Evolutionary conservation across 2,888 invertebrate species (phyloP).

Genomic region (Cryptocephalus primarius): DNA sequence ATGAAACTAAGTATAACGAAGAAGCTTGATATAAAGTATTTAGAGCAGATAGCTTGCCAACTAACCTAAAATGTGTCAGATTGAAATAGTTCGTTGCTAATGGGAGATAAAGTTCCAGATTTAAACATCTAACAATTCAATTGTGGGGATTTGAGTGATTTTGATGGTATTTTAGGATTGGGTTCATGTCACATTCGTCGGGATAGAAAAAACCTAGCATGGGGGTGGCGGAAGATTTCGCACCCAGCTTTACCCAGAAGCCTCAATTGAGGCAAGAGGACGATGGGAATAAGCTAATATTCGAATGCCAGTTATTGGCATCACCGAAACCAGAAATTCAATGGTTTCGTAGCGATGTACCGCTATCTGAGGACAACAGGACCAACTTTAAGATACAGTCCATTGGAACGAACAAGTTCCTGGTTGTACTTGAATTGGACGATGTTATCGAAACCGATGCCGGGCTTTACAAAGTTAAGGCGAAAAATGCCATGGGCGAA

Average conservation of each 20-base stretch:
- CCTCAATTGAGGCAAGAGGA: slow-evolving; percentile 94
- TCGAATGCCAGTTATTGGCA: slow-evolving; percentile 84
- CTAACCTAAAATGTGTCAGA: too few relatives aligned
- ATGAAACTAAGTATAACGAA: too few relatives aligned
- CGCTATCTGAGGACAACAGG: slow-evolving; percentile 71
- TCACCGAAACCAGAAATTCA: slow-evolving; percentile 83
- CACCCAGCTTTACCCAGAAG: slow-evolving; percentile 98
- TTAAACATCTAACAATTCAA: too few relatives aligned
- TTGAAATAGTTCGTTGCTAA: too few relatives aligned
- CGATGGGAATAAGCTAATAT: slow-evolving; percentile 88
- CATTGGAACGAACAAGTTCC: slow-evolving; percentile 73
- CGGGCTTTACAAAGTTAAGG: slow-evolving; percentile 93
- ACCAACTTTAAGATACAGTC: slow-evolving; percentile 84
- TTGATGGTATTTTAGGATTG: slow-evolving; percentile 23
- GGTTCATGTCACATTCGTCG: slow-evolving; percentile 36
- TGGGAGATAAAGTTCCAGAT: too few relatives aligned
- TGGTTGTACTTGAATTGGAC: slow-evolving; percentile 86
- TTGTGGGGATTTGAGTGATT: too few relatives aligned
- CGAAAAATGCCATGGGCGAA: slow-evolving; percentile 95
- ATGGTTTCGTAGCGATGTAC: slow-evolving; percentile 84
- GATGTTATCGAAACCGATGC: slow-evolving; percentile 94
- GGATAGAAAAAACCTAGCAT: slow-evolving; percentile 40
- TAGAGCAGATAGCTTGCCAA: too few relatives aligned
- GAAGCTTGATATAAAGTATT: too few relatives aligned
- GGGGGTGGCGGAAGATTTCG: slow-evolving; percentile 89